These are phyloP conservation scores for Chamaea fasciata DNA, from an alignment of 2,113 vertebrate species.

Conservation along the genomic window DNA sequence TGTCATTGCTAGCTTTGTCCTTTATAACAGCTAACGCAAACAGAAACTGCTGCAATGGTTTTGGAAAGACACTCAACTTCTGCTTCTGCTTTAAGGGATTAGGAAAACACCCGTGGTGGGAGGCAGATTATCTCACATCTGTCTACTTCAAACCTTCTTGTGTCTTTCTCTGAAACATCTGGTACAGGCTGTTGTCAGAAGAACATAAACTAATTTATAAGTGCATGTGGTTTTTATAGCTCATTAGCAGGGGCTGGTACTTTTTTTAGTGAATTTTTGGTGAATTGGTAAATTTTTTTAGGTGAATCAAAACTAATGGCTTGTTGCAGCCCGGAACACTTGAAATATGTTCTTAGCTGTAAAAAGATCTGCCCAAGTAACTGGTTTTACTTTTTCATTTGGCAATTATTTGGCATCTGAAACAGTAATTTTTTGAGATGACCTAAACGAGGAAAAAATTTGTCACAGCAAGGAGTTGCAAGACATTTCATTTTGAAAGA, in stretches of 20 bases:
- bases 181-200: constrained; percentile 10
- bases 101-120: constrained; percentile 20
- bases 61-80: neutral
- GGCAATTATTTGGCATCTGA: neutral
- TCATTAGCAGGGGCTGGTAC: neutral
- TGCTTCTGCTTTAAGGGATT: constrained; percentile 51
- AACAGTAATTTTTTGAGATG: neutral
- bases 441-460: neutral
- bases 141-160: constrained; percentile 8
- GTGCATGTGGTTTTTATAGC: neutral
- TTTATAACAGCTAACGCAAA: neutral
- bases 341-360: neutral
- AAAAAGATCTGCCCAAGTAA: neutral
- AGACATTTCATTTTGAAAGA: neutral
- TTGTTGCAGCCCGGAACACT: neutral
- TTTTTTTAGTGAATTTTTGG: neutral
- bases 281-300: neutral
- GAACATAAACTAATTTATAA: constrained; percentile 21
- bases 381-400: neutral
- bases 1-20: neutral
- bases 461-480: neutral
- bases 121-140: constrained; percentile 52
- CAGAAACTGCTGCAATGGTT: neutral
- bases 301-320: neutral
- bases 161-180: constrained; percentile 33